phyloP scores from a whole-genome alignment of 2,888 invertebrate species.

The Pristionchus arcanus region DNA sequence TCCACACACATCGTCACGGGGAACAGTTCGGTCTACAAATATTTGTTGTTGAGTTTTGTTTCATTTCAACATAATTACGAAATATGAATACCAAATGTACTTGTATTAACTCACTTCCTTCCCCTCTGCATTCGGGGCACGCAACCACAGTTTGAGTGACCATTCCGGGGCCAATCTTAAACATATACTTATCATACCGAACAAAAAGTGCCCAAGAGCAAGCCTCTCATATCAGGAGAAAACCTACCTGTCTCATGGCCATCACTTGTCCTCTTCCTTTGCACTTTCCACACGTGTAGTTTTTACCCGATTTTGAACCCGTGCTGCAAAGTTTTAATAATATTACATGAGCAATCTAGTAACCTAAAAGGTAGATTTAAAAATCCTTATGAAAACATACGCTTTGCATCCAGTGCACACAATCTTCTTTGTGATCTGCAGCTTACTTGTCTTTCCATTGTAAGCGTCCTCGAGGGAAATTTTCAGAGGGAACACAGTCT shows the following conservation, averaged over 20 bases:
- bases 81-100: background rate
- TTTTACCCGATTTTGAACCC: constrained; percentile 76
- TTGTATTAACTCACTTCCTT: constrained; percentile 79
- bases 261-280: constrained; percentile 85
- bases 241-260: constrained; percentile 59
- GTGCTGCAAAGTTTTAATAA: constrained; percentile 65
- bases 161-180: constrained; percentile 84
- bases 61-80: background rate
- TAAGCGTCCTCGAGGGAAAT: constrained; percentile 93
- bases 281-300: constrained; percentile 85
- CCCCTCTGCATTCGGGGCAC: constrained; percentile 82
- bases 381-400: constrained; percentile 59
- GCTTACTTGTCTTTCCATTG: constrained; percentile 90
- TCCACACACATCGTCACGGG: constrained; percentile 89
- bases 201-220: background rate
- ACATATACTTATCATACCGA: background rate
- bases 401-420: constrained; percentile 89
- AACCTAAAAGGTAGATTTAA: no score
- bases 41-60: no score
- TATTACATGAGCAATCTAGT: background rate
- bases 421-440: constrained; percentile 89
- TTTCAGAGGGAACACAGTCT: constrained; percentile 88
- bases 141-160: constrained; percentile 82
- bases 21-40: constrained; percentile 74
- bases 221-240: background rate